Conservation (phyloP, 2,888 invertebrate genomes). For the Laothoe populi region DNA sequence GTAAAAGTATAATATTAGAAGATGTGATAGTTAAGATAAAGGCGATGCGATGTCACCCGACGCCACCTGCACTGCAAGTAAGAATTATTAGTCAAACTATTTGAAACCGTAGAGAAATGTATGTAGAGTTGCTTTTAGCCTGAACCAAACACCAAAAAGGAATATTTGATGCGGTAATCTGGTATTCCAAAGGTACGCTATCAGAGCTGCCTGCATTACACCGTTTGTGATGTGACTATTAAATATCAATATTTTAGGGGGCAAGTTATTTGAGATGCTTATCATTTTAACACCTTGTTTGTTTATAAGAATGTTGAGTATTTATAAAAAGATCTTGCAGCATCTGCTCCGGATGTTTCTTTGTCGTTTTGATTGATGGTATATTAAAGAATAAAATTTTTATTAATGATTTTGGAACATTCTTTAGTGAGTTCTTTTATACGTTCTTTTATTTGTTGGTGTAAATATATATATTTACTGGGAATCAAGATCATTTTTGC, state of each 20-base stretch:
- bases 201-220: slow-evolving; percentile 76
- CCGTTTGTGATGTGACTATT: slow-evolving; percentile 73
- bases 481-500: no score
- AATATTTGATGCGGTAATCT: slow-evolving; percentile 77
- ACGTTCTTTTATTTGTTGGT: no score
- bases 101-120: slow-evolving; percentile 37
- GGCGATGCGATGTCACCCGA: slow-evolving; percentile 61
- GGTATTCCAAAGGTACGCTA: slow-evolving; percentile 71
- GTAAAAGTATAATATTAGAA: slow-evolving; percentile 80
- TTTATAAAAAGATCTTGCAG: slow-evolving; percentile 50
- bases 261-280: slow-evolving; percentile 69
- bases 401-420: slow-evolving; percentile 19
- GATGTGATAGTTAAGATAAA: slow-evolving; percentile 79
- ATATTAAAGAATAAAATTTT: slow-evolving; percentile 31
- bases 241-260: slow-evolving; percentile 81
- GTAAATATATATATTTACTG: no score
- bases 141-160: slow-evolving; percentile 49
- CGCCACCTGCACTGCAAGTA: slow-evolving; percentile 73
- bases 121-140: slow-evolving; percentile 40
- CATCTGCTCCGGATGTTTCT: slow-evolving; percentile 69
- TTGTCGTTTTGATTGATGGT: slow-evolving; percentile 64
- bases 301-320: slow-evolving; percentile 54
- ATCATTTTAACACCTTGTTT: slow-evolving; percentile 83
- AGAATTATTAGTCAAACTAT: slow-evolving; percentile 32
- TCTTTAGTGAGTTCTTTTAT: no score